Conservation (phyloP, 2,113 vertebrate species). For the Ciconia stormi region DNA sequence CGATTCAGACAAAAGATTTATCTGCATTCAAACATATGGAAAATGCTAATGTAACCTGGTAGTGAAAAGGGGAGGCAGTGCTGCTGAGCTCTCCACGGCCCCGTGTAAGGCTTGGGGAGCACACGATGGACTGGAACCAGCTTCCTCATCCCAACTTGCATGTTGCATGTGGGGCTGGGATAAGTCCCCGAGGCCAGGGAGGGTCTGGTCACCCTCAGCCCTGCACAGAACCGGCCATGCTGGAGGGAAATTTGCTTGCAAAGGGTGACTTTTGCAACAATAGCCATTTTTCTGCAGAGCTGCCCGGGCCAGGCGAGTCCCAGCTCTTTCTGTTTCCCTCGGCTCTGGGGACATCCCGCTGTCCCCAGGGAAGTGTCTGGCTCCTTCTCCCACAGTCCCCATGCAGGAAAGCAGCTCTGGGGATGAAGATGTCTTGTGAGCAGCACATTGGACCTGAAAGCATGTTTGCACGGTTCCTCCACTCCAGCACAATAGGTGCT, state of each 20-base stretch:
- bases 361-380: neutral
- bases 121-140: fast-evolving
- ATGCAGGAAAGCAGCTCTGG: neutral
- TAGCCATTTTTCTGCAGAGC: neutral
- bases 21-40: neutral
- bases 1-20: slow-evolving; percentile 42
- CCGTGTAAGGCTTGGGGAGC: neutral
- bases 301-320: fast-evolving
- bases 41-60: neutral
- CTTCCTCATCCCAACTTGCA: neutral
- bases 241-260: neutral
- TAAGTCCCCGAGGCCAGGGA: neutral
- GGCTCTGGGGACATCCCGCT: fast-evolving
- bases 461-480: neutral
- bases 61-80: neutral
- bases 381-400: neutral
- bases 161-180: neutral
- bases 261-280: neutral
- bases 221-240: fast-evolving
- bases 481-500: neutral
- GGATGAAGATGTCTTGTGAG: slow-evolving; percentile 22
- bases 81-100: neutral
- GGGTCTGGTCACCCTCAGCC: neutral
- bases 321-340: neutral
- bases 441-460: neutral